Evolutionary conservation across 1,140 invertebrate species (phyloP).

Genomic region (Mizuhopecten yessoensis): DNA sequence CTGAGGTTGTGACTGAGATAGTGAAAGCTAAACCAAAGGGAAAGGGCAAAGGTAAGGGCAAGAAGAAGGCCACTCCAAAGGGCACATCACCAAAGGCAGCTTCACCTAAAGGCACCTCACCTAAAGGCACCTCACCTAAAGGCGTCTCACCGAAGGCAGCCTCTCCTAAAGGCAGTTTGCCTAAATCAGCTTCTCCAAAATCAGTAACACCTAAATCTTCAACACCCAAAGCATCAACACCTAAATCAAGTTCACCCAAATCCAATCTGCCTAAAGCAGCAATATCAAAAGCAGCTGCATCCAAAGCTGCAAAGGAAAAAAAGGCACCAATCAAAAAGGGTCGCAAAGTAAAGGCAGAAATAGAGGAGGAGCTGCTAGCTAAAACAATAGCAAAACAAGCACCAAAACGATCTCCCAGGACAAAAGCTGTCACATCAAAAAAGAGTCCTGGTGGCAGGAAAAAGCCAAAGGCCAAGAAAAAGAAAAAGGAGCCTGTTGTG

Average conservation of each 20-base stretch:
- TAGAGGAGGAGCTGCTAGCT: conserved; percentile 42
- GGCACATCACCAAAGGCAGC: conserved; percentile 45
- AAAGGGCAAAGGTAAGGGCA: conserved; percentile 50
- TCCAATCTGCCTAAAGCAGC: conserved; percentile 42
- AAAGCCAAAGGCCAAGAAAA: conserved; percentile 47
- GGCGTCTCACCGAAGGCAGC: conserved; percentile 45
- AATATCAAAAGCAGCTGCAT: conserved; percentile 40
- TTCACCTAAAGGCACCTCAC: conserved; percentile 12
- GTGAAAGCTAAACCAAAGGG: conserved; percentile 49
- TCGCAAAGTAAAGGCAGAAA: conserved; percentile 44
- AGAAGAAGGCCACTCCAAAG: conserved; percentile 44
- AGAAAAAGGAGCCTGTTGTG: conserved; percentile 44
- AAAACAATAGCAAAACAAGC: conserved; percentile 67
- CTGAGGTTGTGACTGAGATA: conserved; percentile 36
- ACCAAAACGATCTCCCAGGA: conserved; percentile 58
- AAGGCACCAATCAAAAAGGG: conserved; percentile 49
- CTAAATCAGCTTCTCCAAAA: not conserved
- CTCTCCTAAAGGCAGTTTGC: not conserved
- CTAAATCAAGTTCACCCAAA: conserved; percentile 48
- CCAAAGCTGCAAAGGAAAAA: conserved; percentile 56
- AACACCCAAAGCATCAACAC: conserved; percentile 53
- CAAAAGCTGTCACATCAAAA: conserved; percentile 46
- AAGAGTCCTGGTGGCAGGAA: conserved; percentile 42
- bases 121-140: not conserved
- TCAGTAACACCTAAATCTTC: conserved; percentile 37